Conservation (phyloP, 2,888 invertebrate species). For the Morpho achilles region DNA sequence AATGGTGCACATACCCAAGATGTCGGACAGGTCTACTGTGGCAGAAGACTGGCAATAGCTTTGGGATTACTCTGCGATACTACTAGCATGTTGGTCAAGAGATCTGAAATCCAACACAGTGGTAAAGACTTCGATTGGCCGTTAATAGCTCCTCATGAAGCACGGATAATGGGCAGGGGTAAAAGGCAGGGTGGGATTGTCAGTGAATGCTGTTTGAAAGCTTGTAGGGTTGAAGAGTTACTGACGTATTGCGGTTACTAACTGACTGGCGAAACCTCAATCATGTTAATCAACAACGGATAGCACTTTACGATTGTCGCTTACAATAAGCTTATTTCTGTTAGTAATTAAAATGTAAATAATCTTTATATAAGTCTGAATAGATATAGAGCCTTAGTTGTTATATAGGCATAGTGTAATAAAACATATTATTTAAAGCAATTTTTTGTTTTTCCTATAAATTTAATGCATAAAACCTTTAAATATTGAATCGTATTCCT, state of each 20-base stretch:
- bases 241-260: constrained; percentile 14
- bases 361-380: neutral
- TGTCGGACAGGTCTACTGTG: constrained; percentile 15
- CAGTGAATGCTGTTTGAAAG: constrained; percentile 41
- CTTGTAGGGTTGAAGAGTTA: constrained; percentile 30
- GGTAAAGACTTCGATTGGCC: constrained; percentile 23
- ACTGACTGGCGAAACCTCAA: neutral
- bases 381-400: too few relatives aligned
- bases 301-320: neutral
- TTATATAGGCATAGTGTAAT: too few relatives aligned
- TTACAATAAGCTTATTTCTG: neutral
- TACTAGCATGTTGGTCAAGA: constrained; percentile 21
- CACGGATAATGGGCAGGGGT: constrained; percentile 29
- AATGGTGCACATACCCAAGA: constrained; percentile 4
- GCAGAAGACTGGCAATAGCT: constrained; percentile 27
- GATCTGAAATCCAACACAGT: constrained; percentile 9
- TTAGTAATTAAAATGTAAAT: neutral
- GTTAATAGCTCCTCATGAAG: constrained; percentile 32
- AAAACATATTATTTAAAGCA: too few relatives aligned
- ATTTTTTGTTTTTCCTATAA: too few relatives aligned
- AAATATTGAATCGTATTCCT: too few relatives aligned
- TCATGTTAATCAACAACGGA: neutral
- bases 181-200: constrained; percentile 39
- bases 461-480: too few relatives aligned
- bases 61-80: constrained; percentile 27